A percentile compares a stretch with the other conserved stretches of the same genome.
Conservation (phyloP, 2,797 vertebrate genomes). For the Oreortyx pictus region DNA sequence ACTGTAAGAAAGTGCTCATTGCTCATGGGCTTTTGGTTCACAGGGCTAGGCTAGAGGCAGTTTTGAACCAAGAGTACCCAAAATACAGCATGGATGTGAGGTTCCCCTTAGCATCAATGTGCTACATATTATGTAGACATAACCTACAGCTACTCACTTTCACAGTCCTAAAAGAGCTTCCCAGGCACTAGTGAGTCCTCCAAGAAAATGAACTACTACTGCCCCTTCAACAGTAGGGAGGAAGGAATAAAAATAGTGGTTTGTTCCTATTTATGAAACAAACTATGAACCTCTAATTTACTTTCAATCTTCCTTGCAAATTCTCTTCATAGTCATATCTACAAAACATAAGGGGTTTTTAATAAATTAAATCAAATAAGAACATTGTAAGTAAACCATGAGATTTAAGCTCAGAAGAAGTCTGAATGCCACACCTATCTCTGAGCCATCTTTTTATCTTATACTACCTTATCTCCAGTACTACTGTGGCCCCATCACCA, state of each 20-base stretch:
- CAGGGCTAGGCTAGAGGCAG: background rate
- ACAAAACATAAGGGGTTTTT: background rate
- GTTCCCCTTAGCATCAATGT: background rate
- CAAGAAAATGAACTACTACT: background rate
- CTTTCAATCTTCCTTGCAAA: background rate
- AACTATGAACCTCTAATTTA: background rate
- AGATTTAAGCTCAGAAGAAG: background rate
- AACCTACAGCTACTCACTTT: background rate
- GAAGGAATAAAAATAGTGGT: background rate
- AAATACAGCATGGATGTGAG: background rate
- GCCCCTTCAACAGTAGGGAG: background rate
- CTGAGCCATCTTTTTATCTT: background rate
- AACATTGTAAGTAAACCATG: background rate
- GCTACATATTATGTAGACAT: background rate
- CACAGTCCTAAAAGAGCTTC: background rate
- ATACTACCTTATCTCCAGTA: background rate
- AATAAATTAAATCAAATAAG: background rate
- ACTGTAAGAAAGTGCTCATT: background rate
- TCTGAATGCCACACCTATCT: accelerated
- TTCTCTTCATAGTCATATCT: background rate
- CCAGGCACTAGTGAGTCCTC: background rate
- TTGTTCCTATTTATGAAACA: background rate
- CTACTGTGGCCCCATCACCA: background rate
- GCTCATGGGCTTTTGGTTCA: background rate
- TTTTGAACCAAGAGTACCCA: background rate